Base-by-base conservation (phyloP, 2,888 invertebrate species). In the Heliconius erato region DNA sequence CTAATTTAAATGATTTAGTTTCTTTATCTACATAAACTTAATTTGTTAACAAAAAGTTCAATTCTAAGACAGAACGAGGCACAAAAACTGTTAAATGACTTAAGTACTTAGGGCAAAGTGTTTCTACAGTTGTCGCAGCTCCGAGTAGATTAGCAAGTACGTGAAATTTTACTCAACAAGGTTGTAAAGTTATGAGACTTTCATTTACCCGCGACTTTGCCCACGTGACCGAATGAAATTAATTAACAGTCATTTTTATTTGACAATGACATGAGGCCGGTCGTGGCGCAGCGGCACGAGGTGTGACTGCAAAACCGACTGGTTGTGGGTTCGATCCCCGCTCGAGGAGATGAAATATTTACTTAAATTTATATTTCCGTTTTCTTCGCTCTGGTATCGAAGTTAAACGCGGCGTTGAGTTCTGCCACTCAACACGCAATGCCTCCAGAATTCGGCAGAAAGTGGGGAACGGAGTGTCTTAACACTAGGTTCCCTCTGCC, bases 1-100 rank as follows among this genome's bases (percentile, higher is more conserved):
- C 14, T n/a, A n/a, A 71, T 14, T 35, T 40, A 71, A 69, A 4
- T 69, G n/a, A 71, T 40, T n/a, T 16, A 44, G 3, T 26, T 26
- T 44, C 7, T 72, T 16, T 44, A 44, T 14, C 28, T 67, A 67
- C 26, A 67, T 28, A 6, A 67, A 28, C 0, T 28, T 28, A 16
- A 16, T 67, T 67, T 67, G 28, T 28, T 28, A 67, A 35, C n/a
- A 71, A 26, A 40, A 71, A 72, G 7, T 26, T 49, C 28, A 28
- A 44, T 26, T 71, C 26, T 72, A 44, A 72, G 49, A 6, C 72
- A 28, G 26, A 6, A 26, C 44, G 72, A 72, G 2, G 26, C 72
- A 49, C 72, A 72, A 49, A 72, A 72, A 72, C 72, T 72, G 44
- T 49, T 72, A 72, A 72, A 72, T 49, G 72, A 72, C 72, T 72